Conservation (phyloP, 2,888 invertebrate species). For the Drosophila parthenogenetica region DNA sequence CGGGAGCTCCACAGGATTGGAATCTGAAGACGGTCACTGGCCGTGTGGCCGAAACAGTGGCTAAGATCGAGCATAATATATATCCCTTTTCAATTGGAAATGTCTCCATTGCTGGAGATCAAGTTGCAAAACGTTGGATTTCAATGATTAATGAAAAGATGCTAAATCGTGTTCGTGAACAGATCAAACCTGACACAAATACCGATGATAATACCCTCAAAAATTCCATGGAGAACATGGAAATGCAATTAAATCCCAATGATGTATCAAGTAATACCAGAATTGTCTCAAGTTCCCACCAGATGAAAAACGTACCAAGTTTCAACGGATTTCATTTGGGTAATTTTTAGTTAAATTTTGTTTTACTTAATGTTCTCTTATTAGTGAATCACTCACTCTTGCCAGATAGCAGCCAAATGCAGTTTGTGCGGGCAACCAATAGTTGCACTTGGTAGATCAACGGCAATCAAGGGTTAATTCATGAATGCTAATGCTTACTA, state of each 20-base stretch:
- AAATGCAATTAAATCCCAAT: not conserved
- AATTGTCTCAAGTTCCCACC: not conserved
- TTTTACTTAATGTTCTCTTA: not conserved
- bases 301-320: not conserved
- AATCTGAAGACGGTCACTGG: not conserved
- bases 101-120: not conserved
- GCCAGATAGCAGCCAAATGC: constrained; percentile 7
- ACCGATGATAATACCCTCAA: too few species aligned
- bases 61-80: constrained; percentile 22
- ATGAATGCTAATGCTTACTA: not conserved
- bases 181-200: not conserved
- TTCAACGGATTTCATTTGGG: constrained; percentile 1
- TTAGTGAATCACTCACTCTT: not conserved
- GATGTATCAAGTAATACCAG: not conserved
- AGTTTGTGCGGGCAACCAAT: constrained; percentile 4
- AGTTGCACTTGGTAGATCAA: constrained; percentile 31
- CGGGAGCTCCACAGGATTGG: not conserved
- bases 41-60: constrained; percentile 20
- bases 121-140: not conserved
- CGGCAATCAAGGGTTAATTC: not conserved
- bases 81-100: not conserved
- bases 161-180: not conserved
- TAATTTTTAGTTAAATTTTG: not conserved
- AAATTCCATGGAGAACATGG: accelerated
- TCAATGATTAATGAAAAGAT: not conserved